Evolutionary conservation across 2,797 vertebrate genomes (phyloP).

Genomic region (Rhinatrema bivittatum): DNA sequence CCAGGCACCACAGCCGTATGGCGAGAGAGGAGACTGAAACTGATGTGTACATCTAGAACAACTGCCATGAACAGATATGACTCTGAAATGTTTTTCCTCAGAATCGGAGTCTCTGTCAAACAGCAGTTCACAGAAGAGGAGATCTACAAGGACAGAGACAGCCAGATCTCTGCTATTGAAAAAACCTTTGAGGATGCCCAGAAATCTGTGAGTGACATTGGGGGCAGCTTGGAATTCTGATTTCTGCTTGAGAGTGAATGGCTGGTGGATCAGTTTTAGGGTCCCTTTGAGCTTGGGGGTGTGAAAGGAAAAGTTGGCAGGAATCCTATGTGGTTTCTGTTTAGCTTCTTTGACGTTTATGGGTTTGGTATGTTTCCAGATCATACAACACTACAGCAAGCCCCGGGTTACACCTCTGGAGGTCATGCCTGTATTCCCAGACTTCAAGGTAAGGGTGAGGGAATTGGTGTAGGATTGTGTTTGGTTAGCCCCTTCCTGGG

Average conservation of each 20-base stretch:
- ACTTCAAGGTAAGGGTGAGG: conserved; percentile 77
- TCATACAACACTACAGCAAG: conserved; percentile 87
- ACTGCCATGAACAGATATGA: too few relatives aligned
- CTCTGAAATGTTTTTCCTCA: too few relatives aligned
- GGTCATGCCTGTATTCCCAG: conserved; percentile 83
- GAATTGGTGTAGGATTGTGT: not conserved
- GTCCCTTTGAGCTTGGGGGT: too few relatives aligned
- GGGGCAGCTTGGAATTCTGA: not conserved
- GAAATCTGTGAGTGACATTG: conserved; percentile 62
- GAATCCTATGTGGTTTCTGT: not conserved
- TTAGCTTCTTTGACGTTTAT: not conserved
- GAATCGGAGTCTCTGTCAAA: conserved; percentile 93
- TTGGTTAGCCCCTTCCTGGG: not conserved
- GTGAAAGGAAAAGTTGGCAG: not conserved
- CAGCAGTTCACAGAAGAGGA: conserved; percentile 96
- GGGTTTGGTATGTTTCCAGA: too few relatives aligned
- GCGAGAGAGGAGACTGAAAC: too few relatives aligned
- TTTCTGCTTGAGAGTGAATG: not conserved
- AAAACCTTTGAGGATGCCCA: conserved; percentile 93
- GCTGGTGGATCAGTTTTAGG: fast-evolving
- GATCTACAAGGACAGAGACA: conserved; percentile 93
- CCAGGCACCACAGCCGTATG: too few relatives aligned
- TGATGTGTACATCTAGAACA: too few relatives aligned
- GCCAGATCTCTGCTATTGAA: conserved; percentile 90
- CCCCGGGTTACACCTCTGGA: conserved; percentile 87